Base-by-base conservation (phyloP, 1,140 invertebrate genomes). In the Charaxes varanes region DNA sequence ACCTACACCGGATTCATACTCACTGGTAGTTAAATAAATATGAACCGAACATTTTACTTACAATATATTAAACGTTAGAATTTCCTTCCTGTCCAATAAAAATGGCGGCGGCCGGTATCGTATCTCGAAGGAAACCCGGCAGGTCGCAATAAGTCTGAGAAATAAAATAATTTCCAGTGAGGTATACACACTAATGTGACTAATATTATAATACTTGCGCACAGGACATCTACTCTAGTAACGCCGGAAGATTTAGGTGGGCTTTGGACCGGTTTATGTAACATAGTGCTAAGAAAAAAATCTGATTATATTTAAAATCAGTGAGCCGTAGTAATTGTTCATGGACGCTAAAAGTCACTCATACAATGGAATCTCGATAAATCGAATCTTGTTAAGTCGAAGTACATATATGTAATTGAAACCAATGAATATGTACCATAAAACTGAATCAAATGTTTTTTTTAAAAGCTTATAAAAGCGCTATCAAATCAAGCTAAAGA, bases 61-160 rank as follows among this genome's bases (percentile, higher is more conserved):
- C 51, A 69, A 73, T 71, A 72, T 69, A 81, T 78, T 66, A 61
- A 65, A 71, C 46, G 70, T 71, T 72, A 74, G 72, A 73, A 67
- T 79, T 78, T 78, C 74, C 74, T 79, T 82, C 74, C 74, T 78
- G 71, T 78, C 74, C 57, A 82, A 79, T 77, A 81, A 81, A 81
- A 77, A 68, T 57, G 52, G 62, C 51, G 61, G 62, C 53, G 48
- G 54, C 53, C 49, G 35, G 60, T 73, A 66, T 72, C 76, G 62
- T 68, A 66, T 76, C 62, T 66, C 65, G 57, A 34, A 64, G 65
- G 62, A 57, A 63, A 53, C 56, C 62, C 61, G 65, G 71, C 71
- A 67, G 72, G 67, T 64, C 72, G 70, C 69, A 73, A 79, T 77
- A 79, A 79, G 65, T 79, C 64, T 70, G 62, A 70, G 62, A 63